These are phyloP conservation scores for Mythimna lalbum DNA, from an alignment of 2,888 invertebrate species.

Conservation along the genomic window DNA sequence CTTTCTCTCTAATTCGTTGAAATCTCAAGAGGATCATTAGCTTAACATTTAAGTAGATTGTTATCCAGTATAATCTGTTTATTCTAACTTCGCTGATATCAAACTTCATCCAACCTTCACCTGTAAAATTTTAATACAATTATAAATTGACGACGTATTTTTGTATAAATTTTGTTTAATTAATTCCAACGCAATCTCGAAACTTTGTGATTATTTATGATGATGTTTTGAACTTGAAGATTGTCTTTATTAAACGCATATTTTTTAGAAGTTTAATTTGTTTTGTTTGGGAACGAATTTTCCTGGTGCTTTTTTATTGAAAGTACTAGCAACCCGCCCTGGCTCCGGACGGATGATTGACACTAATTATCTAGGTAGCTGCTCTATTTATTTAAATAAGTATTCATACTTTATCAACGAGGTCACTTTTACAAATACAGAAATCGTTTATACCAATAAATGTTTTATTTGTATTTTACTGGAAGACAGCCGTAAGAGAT, in stretches of 20 bases:
- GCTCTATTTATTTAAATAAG: too few relatives aligned
- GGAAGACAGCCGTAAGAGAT: too few relatives aligned
- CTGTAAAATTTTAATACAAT: slow-evolving; percentile 58
- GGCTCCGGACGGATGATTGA: too few relatives aligned
- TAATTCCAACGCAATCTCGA: slow-evolving; percentile 54
- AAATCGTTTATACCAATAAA: too few relatives aligned
- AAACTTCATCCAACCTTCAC: slow-evolving; percentile 29
- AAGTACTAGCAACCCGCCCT: too few relatives aligned
- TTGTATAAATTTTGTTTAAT: slow-evolving; percentile 59
- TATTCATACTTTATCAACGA: too few relatives aligned
- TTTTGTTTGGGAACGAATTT: slow-evolving; percentile 36
- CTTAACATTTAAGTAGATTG: slow-evolving; percentile 36
- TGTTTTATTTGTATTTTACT: too few relatives aligned
- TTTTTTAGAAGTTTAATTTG: slow-evolving; percentile 50
- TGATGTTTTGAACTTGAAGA: slow-evolving; percentile 44
- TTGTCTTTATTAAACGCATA: slow-evolving; percentile 42
- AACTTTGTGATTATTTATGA: slow-evolving; percentile 60
- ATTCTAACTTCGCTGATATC: slow-evolving; percentile 31
- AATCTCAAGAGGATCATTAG: slow-evolving; percentile 31
- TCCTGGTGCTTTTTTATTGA: slow-evolving; percentile 1
- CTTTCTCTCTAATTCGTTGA: slow-evolving; percentile 7
- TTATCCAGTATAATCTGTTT: slow-evolving; percentile 44
- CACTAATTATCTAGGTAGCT: too few relatives aligned
- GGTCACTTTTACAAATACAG: too few relatives aligned
- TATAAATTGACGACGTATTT: slow-evolving; percentile 62